Base-by-base conservation (phyloP, 2,113 vertebrate species). In the Lontra canadensis region DNA sequence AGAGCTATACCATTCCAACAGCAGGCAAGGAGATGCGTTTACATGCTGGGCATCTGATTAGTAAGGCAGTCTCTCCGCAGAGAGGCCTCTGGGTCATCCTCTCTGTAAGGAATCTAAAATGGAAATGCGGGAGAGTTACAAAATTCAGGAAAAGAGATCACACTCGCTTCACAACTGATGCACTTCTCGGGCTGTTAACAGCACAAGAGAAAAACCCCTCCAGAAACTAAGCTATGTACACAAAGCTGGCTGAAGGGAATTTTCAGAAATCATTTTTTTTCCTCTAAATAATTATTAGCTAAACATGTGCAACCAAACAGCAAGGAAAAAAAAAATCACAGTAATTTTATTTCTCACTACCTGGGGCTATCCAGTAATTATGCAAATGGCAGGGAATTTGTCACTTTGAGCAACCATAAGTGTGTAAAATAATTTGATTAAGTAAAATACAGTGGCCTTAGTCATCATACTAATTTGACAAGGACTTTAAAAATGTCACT, bases 181-280 rank as follows among this genome's bases (percentile, higher is more conserved):
- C 9, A 0, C 7, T 34, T 93, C 49, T 95, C 44, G 18, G 17
- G 34, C 0, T 52, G 13, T 80, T 69, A 86, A 85, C 80, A 36
- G 63, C 44, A 31, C 49, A 39, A 59, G 1, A 21, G 31, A 31
- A 86, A 71, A 71, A 4, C n/a, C 13, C 44, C 29, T 1, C 29
- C 4, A 23, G 21, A 84, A 90, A 26, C 61, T 52, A 91, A 96
- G 59, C 14, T 42, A 29, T 65, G 20, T 31, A 59, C 5, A 36
- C 8, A 36, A 61, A 88, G 65, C 4, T n/a, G 13, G 6, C 1
- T 81, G 95, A 98, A 98, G 97, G 84, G 90, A 96, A 97, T 97
- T 98, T 97, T 95, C 98, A 97, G 96, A 98, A 98, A 98, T 97
- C 97, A 11, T 31, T 83, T 49, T 88, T 73, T 42, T 42, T 42